These are phyloP conservation scores for Podarcis raffonei DNA, from an alignment of 2,113 vertebrate species.

Conservation along the genomic window DNA sequence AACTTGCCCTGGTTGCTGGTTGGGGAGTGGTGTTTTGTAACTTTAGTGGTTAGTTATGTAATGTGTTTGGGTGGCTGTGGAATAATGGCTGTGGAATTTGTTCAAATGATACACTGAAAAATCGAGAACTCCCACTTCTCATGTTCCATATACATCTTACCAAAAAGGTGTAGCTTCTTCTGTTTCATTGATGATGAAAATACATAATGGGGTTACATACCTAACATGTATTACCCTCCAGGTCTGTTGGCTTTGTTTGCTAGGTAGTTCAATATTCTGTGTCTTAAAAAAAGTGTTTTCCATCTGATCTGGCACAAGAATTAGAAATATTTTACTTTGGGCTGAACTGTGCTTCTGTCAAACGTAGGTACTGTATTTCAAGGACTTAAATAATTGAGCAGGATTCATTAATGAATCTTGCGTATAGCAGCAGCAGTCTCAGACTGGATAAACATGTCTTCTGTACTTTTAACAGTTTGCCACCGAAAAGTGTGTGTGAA, in stretches of 20 bases:
- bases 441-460: conserved; percentile 60
- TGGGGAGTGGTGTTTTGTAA: conserved; percentile 49
- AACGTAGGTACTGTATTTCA: conserved; percentile 56
- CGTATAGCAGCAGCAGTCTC: conserved; percentile 18
- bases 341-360: conserved; percentile 57
- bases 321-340: conserved; percentile 67
- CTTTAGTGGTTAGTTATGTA: conserved; percentile 47
- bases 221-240: conserved; percentile 39
- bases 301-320: conserved; percentile 58
- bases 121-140: conserved; percentile 3
- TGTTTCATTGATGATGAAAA: not conserved
- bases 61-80: conserved; percentile 16
- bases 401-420: conserved; percentile 7
- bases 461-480: not conserved
- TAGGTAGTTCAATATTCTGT: conserved; percentile 18
- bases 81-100: not conserved
- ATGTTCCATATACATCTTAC: not conserved
- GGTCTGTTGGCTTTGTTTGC: conserved; percentile 46
- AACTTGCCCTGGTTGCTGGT: conserved; percentile 42
- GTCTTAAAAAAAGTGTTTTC: conserved; percentile 32
- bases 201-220: conserved; percentile 30
- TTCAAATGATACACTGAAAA: not conserved
- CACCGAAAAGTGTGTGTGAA: not conserved
- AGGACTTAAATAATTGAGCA: conserved; percentile 55
- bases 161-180: not conserved